Evolutionary conservation across 2,797 vertebrate genomes (phyloP), one percentile per base, ranked within the genome.

Genomic region (Poeciliopsis gracilis): DNA sequence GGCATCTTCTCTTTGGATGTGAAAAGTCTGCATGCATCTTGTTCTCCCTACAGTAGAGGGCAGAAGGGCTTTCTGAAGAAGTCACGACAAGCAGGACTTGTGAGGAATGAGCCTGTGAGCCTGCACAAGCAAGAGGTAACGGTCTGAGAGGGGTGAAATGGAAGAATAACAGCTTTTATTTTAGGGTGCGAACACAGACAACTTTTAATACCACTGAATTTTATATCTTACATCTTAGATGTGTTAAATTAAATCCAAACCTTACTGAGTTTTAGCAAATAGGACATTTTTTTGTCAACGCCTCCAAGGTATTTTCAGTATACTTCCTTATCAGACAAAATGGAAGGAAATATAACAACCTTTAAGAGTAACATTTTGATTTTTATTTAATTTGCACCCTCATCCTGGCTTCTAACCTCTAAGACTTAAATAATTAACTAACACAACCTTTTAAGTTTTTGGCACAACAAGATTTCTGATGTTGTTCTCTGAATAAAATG

Each of bases 61-160:
- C 79, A 77, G 81, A 43, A 78, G 75, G 80, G 75, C 33, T 82
- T 81, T 77, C 63, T 81, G 73, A 77, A 66, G 76, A 80, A 80
- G 76, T 78, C 36, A 45, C n/a, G 76, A 43, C 70, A 72, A 30
- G 78, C 38, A 18, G 75, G 57, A 82, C 76, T 75, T 77, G 79
- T 69, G 71, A 78, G 45, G 28, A 77, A 77, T 75, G 76, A 72
- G 79, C 59, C 20, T 0, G 41, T 41, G 72, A 80, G 78, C 73
- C 46, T 33, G 77, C 15, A 4, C 75, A 73, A 86, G 72, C 28
- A 67, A 28, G 11, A 38, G 0, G 72, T 71, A 72, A 28, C 6
- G 23, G 30, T 18, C 30, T 30, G 63, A 69, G 66, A 69, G 63
- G 36, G 63, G 18, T 9, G 16, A 63, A 16, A 36, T 61, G 28